phyloP scores from a whole-genome alignment of 2,888 invertebrate species.

The Cheilosia scutellata region DNA sequence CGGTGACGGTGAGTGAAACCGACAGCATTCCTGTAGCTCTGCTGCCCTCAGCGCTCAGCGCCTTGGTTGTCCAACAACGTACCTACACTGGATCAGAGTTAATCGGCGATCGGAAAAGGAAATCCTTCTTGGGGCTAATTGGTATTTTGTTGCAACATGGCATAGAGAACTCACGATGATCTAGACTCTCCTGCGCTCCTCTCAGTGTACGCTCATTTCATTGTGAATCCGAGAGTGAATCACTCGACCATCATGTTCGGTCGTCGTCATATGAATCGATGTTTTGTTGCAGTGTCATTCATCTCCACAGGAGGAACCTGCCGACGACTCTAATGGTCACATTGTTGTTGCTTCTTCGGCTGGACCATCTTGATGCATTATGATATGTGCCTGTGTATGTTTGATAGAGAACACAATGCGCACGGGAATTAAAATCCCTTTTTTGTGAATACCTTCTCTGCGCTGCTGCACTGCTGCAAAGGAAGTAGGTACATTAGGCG shows the following conservation, averaged over 20 bases:
- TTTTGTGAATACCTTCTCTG: constrained; percentile 40
- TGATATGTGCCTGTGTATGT: constrained; percentile 46
- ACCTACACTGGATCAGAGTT: constrained; percentile 25
- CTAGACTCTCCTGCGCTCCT: constrained; percentile 17
- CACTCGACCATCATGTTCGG: constrained; percentile 1
- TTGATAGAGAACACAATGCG: constrained; percentile 59
- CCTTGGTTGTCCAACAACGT: not conserved
- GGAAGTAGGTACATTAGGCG: constrained; percentile 59
- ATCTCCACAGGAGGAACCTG: constrained; percentile 59
- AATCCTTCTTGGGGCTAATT: constrained; percentile 73
- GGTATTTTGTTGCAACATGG: constrained; percentile 62
- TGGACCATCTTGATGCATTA: constrained; percentile 57
- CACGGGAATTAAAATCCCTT: constrained; percentile 72
- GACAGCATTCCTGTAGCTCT: constrained; percentile 33
- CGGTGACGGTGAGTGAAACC: constrained; percentile 42
- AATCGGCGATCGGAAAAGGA: constrained; percentile 75
- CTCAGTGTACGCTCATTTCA: not conserved
- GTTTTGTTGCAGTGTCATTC: constrained; percentile 73
- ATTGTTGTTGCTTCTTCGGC: constrained; percentile 49
- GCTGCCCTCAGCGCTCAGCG: not conserved
- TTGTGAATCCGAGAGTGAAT: constrained; percentile 25
- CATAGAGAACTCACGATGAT: constrained; percentile 37
- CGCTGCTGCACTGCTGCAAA: constrained; percentile 60
- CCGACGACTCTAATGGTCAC: constrained; percentile 69
- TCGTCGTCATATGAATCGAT: constrained; percentile 58